phyloP scores from a whole-genome alignment of 2,888 invertebrate species.

The Pyrocoelia pectoralis region DNA sequence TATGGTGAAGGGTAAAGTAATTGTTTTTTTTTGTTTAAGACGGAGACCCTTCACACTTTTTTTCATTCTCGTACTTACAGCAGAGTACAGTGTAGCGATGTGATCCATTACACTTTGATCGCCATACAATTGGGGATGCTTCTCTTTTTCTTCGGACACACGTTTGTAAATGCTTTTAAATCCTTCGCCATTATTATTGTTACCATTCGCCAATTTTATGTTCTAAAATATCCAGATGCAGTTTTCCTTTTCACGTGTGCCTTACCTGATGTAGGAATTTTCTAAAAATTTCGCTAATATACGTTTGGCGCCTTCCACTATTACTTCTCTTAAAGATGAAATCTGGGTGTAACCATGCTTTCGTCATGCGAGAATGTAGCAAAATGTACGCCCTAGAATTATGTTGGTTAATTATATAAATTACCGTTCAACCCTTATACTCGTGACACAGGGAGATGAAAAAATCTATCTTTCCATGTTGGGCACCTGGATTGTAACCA shows the following conservation, averaged over 20 bases:
- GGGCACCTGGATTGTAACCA: conserved; percentile 15
- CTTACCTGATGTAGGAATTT: neutral
- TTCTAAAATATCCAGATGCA: no score
- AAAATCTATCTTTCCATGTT: conserved; percentile 17
- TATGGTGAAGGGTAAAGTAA: no score
- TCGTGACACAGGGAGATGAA: neutral
- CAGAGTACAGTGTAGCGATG: conserved; percentile 42
- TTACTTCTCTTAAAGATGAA: conserved; percentile 13
- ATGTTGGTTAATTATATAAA: neutral
- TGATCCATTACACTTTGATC: neutral
- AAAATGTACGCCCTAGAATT: conserved; percentile 22
- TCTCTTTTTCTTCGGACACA: neutral
- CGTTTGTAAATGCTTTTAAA: neutral
- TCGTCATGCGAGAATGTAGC: conserved; percentile 19
- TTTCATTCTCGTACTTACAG: no score
- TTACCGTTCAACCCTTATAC: neutral
- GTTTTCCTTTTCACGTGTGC: no score
- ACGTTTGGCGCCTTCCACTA: conserved; percentile 10
- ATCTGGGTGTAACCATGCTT: conserved; percentile 28
- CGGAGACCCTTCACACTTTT: no score
- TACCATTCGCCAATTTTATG: no score
- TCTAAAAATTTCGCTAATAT: neutral
- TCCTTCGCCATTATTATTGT: neutral
- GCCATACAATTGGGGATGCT: neutral
- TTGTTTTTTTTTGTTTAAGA: no score